A percentile compares a stretch with the other conserved stretches of the same genome.
These are phyloP conservation scores for Polypterus bichir DNA, from an alignment of 2,113 vertebrate genomes.

Conservation along the genomic window DNA sequence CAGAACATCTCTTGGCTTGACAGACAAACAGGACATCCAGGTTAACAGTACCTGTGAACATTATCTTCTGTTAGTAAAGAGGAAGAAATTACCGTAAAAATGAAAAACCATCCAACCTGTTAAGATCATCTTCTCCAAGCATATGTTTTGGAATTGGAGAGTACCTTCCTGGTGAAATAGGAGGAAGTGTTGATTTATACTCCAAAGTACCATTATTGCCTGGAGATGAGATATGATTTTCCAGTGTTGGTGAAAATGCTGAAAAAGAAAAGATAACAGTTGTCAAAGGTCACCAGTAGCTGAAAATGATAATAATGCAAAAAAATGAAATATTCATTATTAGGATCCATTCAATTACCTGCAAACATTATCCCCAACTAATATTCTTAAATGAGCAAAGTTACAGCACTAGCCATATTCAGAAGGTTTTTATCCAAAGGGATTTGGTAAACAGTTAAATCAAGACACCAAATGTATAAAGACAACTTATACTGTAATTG, in stretches of 20 bases:
- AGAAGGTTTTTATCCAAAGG: slow-evolving; percentile 10
- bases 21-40: too few species aligned
- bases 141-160: slow-evolving; percentile 88
- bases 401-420: slow-evolving; percentile 4
- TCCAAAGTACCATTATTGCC: slow-evolving; percentile 87
- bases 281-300: not conserved
- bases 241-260: slow-evolving; percentile 86
- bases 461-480: not conserved
- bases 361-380: slow-evolving; percentile 12
- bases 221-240: slow-evolving; percentile 78
- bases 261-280: slow-evolving; percentile 8
- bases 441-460: slow-evolving; percentile 1
- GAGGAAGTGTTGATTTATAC: slow-evolving; percentile 77
- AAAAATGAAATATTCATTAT: too few species aligned
- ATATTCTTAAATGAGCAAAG: slow-evolving; percentile 20
- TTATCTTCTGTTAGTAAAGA: slow-evolving; percentile 26
- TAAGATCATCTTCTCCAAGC: slow-evolving; percentile 85
- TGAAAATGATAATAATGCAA: slow-evolving; percentile 19
- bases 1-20: too few species aligned
- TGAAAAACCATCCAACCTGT: slow-evolving; percentile 81
- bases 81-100: slow-evolving; percentile 54
- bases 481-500: too few species aligned
- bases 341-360: slow-evolving; percentile 6
- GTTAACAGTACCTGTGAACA: slow-evolving; percentile 28
- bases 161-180: slow-evolving; percentile 82